These are phyloP conservation scores for Achatina immaculata DNA, from an alignment of 1,140 invertebrate genomes.

Conservation along the genomic window DNA sequence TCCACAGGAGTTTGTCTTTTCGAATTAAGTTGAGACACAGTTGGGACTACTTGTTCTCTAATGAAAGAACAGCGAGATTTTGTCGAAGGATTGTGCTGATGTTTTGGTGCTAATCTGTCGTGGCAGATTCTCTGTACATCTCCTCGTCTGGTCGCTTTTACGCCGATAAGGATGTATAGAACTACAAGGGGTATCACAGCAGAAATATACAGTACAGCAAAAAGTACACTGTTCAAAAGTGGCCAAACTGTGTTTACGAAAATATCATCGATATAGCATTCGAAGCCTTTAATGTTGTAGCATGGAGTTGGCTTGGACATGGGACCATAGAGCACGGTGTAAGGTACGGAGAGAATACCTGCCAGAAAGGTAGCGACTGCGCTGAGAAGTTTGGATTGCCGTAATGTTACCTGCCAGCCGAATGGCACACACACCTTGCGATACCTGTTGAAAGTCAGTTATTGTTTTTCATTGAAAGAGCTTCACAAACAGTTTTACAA, in stretches of 20 bases:
- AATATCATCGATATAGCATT: constrained; percentile 2
- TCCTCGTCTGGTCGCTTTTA: background rate
- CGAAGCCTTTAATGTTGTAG: background rate
- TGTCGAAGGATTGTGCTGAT: too few relatives aligned
- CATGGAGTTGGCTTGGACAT: background rate
- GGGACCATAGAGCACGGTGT: constrained; percentile 13
- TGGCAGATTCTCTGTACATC: too few relatives aligned
- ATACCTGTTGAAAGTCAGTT: constrained; percentile 4
- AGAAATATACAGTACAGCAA: background rate
- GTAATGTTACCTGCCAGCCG: background rate
- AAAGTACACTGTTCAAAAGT: constrained; percentile 2
- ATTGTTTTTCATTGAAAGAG: too few relatives aligned
- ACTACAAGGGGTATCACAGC: background rate
- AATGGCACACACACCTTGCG: constrained; percentile 19
- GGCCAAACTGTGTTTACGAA: constrained; percentile 22
- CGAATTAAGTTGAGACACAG: too few relatives aligned
- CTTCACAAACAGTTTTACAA: background rate
- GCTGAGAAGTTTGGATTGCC: background rate
- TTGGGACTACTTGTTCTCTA: too few relatives aligned
- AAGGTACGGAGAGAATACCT: constrained; percentile 13
- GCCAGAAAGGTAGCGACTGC: background rate
- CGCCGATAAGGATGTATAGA: constrained; percentile 8
- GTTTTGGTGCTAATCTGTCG: too few relatives aligned
- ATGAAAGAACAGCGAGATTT: too few relatives aligned
- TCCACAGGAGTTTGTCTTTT: too few relatives aligned